These are phyloP conservation scores for Aphelocoma coerulescens DNA, from an alignment of 2,113 vertebrate species.

Conservation along the genomic window DNA sequence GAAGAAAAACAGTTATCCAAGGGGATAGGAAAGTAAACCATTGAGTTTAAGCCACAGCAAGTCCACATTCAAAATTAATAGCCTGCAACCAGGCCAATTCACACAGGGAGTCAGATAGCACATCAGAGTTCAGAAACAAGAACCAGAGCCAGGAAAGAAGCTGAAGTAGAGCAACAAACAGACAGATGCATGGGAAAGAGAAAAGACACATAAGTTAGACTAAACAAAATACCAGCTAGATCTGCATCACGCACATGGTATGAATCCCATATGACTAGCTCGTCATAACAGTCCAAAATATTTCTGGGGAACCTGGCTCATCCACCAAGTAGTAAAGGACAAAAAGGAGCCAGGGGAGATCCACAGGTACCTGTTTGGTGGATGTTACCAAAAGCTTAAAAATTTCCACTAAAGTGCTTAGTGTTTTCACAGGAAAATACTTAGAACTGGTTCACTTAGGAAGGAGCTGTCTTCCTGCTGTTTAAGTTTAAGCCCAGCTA, in stretches of 20 bases:
- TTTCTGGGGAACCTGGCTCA: not conserved
- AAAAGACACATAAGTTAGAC: not conserved
- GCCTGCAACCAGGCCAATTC: not conserved
- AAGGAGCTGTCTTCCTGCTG: not conserved
- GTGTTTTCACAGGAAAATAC: not conserved
- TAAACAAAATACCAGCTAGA: not conserved
- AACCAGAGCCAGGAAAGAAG: not conserved
- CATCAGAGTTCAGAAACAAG: not conserved
- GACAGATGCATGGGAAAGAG: not conserved
- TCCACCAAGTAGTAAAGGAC: not conserved
- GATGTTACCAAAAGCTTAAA: not conserved
- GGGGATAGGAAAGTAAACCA: not conserved
- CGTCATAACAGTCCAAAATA: not conserved
- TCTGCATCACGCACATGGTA: not conserved
- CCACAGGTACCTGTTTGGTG: not conserved
- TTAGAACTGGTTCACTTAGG: not conserved
- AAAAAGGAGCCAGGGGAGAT: not conserved
- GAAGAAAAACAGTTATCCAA: not conserved
- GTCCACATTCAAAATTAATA: not conserved
- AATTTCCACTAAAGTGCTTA: not conserved
- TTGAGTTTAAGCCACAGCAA: not conserved
- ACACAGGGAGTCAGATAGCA: not conserved
- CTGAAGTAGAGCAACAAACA: not conserved
- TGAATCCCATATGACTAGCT: not conserved
- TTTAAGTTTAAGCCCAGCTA: not conserved